phyloP scores from a whole-genome alignment of 2,797 vertebrate species.

The Spea hammondii region DNA sequence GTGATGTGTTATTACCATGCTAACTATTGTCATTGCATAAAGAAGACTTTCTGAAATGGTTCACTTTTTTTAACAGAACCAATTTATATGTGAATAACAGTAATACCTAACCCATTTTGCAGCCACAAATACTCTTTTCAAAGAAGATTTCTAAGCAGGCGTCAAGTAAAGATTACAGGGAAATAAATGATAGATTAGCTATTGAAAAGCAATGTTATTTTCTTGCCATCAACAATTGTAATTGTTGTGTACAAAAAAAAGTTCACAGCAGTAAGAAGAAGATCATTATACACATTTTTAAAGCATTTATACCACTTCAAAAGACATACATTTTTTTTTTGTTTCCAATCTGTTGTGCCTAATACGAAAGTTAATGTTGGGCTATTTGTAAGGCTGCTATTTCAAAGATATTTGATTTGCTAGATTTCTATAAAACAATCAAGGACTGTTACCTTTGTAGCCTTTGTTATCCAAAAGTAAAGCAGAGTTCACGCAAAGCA shows the following conservation, averaged over 20 bases:
- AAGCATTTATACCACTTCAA: not conserved
- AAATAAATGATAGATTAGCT: slow-evolving; percentile 37
- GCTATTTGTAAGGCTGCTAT: not conserved
- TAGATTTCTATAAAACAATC: not conserved
- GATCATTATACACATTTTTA: slow-evolving; percentile 17
- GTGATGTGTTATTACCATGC: not conserved
- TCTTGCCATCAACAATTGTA: slow-evolving; percentile 1
- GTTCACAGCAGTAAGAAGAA: not conserved
- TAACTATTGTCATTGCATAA: slow-evolving; percentile 14
- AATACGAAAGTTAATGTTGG: slow-evolving; percentile 10
- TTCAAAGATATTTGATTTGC: slow-evolving; percentile 9
- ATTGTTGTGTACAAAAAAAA: slow-evolving; percentile 17
- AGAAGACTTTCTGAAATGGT: slow-evolving; percentile 3
- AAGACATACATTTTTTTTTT: not conserved
- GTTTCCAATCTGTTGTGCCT: slow-evolving; percentile 15
- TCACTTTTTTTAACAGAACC: not conserved
- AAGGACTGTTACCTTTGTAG: not conserved
- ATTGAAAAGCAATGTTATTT: slow-evolving; percentile 35
- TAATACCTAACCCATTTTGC: slow-evolving; percentile 16
- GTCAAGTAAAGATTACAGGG: slow-evolving; percentile 15
- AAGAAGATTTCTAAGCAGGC: slow-evolving; percentile 5
- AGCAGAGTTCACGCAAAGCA: too few species aligned
- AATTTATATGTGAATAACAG: slow-evolving; percentile 8
- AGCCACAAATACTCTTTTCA: slow-evolving; percentile 6
- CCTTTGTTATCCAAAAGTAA: not conserved